phyloP scores from a whole-genome alignment of 2,888 invertebrate species.

The Galerucella calmariensis region DNA sequence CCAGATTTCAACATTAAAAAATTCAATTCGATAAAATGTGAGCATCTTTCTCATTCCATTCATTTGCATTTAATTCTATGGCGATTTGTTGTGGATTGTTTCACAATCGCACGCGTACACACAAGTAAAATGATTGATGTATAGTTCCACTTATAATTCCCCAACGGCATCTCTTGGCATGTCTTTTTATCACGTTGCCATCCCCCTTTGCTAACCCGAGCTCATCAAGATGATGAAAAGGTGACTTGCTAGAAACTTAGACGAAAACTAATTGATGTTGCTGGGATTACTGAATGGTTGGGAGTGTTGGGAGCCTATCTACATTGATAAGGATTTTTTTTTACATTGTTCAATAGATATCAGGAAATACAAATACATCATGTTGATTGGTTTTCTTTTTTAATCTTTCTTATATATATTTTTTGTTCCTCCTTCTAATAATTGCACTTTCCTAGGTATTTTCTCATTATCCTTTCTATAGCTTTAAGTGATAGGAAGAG shows the following conservation, averaged over 20 bases:
- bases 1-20: too few species aligned
- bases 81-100: background rate
- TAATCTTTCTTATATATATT: too few species aligned
- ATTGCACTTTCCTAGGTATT: too few species aligned
- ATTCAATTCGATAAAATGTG: too few species aligned
- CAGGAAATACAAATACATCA: too few species aligned
- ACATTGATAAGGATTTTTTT: background rate
- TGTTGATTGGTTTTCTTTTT: too few species aligned
- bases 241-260: constrained; percentile 39
- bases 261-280: constrained; percentile 21
- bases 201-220: constrained; percentile 15
- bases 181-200: constrained; percentile 43
- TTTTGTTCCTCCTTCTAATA: too few species aligned
- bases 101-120: constrained; percentile 43
- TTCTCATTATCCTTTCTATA: too few species aligned
- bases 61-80: background rate
- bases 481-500: too few species aligned
- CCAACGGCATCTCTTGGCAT: constrained; percentile 54
- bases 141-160: constrained; percentile 52
- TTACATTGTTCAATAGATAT: too few species aligned
- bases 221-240: constrained; percentile 34
- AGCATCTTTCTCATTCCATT: background rate
- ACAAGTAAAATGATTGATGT: constrained; percentile 54
- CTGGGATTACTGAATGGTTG: constrained; percentile 17
- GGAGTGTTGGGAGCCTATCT: background rate